Conservation (phyloP, 2,888 invertebrate genomes). For the Agrotis ipsilon region DNA sequence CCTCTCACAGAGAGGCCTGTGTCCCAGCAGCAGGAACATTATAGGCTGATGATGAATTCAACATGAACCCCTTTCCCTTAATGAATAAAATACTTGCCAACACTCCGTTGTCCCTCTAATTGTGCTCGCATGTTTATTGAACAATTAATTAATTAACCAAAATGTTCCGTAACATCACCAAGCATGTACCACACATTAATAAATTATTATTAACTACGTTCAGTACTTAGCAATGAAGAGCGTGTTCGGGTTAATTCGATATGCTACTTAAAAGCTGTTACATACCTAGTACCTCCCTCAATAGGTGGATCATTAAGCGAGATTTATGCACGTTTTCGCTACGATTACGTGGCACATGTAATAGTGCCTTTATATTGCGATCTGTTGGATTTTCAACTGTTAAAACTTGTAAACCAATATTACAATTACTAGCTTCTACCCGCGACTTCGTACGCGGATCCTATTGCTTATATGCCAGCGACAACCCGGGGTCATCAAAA, state of each 20-base stretch:
- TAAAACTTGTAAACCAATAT: too few species aligned
- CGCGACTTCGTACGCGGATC: too few species aligned
- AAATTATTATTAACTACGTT: slow-evolving; percentile 62
- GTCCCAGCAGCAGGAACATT: too few species aligned
- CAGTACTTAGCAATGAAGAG: slow-evolving; percentile 39
- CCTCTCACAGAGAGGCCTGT: too few species aligned
- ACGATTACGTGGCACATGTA: neutral
- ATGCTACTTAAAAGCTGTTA: slow-evolving; percentile 35
- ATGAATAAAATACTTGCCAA: slow-evolving; percentile 24
- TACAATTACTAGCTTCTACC: too few species aligned
- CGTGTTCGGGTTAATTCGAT: slow-evolving; percentile 48
- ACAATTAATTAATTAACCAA: slow-evolving; percentile 75
- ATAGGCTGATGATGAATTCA: neutral
- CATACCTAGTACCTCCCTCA: slow-evolving; percentile 5
- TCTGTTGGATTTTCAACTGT: neutral
- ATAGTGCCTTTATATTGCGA: neutral
- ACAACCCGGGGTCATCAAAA: too few species aligned
- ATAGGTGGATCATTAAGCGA: slow-evolving; percentile 6
- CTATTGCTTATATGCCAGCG: too few species aligned
- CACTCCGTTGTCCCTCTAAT: slow-evolving; percentile 16
- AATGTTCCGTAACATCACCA: slow-evolving; percentile 70
- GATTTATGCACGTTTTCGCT: slow-evolving; percentile 1
- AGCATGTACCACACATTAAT: slow-evolving; percentile 59
- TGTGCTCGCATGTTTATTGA: slow-evolving; percentile 57
- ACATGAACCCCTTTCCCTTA: neutral